Percentiles rank a stretch among this genome's conserved stretches.
Evolutionary conservation across 2,888 invertebrate genomes (phyloP).

Genomic region (Caenorhabditis sp.): DNA sequence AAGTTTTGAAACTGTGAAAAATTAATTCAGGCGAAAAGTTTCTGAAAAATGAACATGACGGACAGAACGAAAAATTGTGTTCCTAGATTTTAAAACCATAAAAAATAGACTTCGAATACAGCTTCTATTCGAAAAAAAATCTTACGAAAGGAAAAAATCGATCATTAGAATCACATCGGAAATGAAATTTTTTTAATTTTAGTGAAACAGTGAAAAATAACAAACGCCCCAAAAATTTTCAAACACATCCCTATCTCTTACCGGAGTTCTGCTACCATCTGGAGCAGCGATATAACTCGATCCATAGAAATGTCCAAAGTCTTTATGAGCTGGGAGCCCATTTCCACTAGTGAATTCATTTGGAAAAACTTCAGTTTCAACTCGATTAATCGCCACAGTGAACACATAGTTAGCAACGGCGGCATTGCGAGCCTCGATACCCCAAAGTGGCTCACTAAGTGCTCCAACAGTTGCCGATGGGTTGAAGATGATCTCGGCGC

Average conservation of each 20-base stretch:
- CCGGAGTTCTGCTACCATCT: slow-evolving; percentile 90
- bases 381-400: slow-evolving; percentile 90
- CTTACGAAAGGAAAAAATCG: no score
- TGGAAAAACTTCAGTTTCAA: slow-evolving; percentile 83
- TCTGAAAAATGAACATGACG: no score
- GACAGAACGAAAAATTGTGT: no score
- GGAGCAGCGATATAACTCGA: slow-evolving; percentile 93
- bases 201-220: neutral
- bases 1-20: no score
- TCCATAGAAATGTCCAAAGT: slow-evolving; percentile 91
- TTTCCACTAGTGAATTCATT: slow-evolving; percentile 86
- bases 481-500: slow-evolving; percentile 98
- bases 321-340: slow-evolving; percentile 80
- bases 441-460: slow-evolving; percentile 90
- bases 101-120: no score
- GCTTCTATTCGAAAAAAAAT: no score
- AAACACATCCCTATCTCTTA: slow-evolving; percentile 71
- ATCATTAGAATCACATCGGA: no score
- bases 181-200: no score
- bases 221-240: no score
- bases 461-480: slow-evolving; percentile 87
- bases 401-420: slow-evolving; percentile 94
- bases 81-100: no score
- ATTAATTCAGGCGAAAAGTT: no score
- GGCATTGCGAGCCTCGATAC: slow-evolving; percentile 91